phyloP scores from a whole-genome alignment of 2,113 vertebrate species.

The Panthera leo region DNA sequence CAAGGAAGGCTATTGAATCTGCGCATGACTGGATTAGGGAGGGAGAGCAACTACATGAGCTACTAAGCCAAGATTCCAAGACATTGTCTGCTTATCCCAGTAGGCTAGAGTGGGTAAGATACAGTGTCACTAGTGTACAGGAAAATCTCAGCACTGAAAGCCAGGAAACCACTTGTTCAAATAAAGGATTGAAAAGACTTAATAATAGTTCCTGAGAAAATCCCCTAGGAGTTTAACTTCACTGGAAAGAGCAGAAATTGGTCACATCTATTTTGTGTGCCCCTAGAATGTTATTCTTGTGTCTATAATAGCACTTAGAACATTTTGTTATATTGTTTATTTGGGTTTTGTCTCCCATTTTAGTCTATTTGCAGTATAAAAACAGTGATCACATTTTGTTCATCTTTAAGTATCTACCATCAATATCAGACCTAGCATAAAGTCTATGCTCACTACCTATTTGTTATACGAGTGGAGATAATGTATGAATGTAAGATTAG shows the following conservation, averaged over 20 bases:
- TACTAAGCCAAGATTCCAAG: not conserved
- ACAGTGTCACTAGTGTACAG: not conserved
- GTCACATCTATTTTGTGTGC: not conserved
- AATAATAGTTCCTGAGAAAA: not conserved
- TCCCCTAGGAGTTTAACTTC: not conserved
- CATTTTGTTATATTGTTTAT: not conserved
- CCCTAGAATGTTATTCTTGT: not conserved
- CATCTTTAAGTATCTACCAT: not conserved
- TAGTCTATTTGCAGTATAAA: not conserved
- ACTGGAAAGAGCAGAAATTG: not conserved
- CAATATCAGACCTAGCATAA: not conserved
- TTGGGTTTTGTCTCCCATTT: not conserved
- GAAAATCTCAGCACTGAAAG: not conserved
- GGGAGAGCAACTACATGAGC: not conserved
- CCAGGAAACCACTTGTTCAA: not conserved
- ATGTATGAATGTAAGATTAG: not conserved
- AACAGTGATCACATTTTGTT: not conserved
- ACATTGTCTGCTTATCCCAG: not conserved
- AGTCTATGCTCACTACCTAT: not conserved
- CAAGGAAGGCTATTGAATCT: not conserved
- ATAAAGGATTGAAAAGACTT: not conserved
- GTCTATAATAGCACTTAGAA: not conserved
- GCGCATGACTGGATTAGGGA: not conserved
- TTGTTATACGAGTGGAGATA: not conserved
- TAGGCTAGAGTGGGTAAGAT: not conserved